phyloP scores from a whole-genome alignment of 2,797 vertebrate species.

The Coranthus polyacanthus region DNA sequence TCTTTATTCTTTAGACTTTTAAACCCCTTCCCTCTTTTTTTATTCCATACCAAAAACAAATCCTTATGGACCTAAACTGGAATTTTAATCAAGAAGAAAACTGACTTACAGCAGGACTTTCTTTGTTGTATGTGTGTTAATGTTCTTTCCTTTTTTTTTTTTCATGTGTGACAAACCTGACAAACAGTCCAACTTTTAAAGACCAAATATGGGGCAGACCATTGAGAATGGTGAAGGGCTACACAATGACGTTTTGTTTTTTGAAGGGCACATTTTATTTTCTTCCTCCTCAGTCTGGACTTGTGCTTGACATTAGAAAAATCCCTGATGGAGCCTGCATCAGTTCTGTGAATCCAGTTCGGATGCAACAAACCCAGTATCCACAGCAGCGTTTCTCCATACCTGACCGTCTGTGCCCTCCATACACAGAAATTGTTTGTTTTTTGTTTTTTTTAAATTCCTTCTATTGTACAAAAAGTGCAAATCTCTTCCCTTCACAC shows the following conservation, averaged over 20 bases:
- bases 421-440: too few relatives aligned
- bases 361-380: not conserved
- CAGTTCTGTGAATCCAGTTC: not conserved
- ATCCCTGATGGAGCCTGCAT: not conserved
- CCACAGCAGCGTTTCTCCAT: conserved; percentile 12
- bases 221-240: conserved; percentile 70
- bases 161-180: conserved; percentile 26
- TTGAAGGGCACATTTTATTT: not conserved
- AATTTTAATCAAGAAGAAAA: conserved; percentile 29
- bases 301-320: not conserved
- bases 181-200: conserved; percentile 19
- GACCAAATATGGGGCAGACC: conserved; percentile 68
- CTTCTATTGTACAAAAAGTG: conserved; percentile 9
- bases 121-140: conserved; percentile 18
- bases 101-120: conserved; percentile 34
- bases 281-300: not conserved
- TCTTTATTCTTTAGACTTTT: not conserved
- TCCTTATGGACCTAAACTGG: conserved; percentile 43
- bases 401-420: conserved; percentile 63
- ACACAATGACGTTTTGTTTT: conserved; percentile 22
- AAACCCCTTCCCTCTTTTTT: not conserved
- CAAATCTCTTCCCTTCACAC: not conserved
- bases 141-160: conserved; percentile 62
- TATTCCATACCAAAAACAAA: conserved; percentile 68
- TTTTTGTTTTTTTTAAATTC: conserved; percentile 25